A percentile compares a stretch with the other conserved stretches of the same genome.
phyloP scores from a whole-genome alignment of 2,113 vertebrate species.

The Ceyx cyanopectus region DNA sequence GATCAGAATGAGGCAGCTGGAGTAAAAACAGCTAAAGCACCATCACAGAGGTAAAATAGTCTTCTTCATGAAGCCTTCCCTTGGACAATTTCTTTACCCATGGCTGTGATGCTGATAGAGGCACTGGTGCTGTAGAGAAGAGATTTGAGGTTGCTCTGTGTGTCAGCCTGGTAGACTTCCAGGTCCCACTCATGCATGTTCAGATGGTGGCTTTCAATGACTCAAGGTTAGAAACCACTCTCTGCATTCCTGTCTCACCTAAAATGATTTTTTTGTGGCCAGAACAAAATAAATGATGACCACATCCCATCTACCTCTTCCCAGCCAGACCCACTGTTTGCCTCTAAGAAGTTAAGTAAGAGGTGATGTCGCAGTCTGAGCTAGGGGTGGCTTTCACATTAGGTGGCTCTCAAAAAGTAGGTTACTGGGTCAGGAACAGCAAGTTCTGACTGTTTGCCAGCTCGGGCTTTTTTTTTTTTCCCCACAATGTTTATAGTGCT shows the following conservation, averaged over 20 bases:
- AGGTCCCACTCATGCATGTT: not conserved
- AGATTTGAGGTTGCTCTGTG: fast-evolving
- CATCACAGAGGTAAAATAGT: not conserved
- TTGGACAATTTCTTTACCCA: not conserved
- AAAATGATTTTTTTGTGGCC: slow-evolving; percentile 16
- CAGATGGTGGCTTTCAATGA: not conserved
- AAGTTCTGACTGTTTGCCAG: slow-evolving; percentile 88
- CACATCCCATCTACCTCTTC: not conserved
- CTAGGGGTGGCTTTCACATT: slow-evolving; percentile 79
- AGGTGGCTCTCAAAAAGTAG: slow-evolving; percentile 87
- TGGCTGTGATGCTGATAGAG: not conserved
- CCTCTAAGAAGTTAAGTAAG: slow-evolving; percentile 81
- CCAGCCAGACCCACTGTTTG: not conserved
- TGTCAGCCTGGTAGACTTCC: not conserved
- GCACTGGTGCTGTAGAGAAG: not conserved
- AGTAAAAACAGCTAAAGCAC: not conserved
- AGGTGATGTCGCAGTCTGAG: slow-evolving; percentile 80
- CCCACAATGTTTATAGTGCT: slow-evolving; percentile 75
- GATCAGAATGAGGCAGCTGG: not conserved
- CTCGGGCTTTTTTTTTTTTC: slow-evolving; percentile 69
- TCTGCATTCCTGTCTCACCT: not conserved
- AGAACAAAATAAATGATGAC: slow-evolving; percentile 2
- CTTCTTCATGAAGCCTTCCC: not conserved
- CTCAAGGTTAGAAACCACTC: not conserved
- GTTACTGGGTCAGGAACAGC: slow-evolving; percentile 94